Evolutionary conservation across 2,888 invertebrate species (phyloP).

Genomic region (Epirrita christyi): DNA sequence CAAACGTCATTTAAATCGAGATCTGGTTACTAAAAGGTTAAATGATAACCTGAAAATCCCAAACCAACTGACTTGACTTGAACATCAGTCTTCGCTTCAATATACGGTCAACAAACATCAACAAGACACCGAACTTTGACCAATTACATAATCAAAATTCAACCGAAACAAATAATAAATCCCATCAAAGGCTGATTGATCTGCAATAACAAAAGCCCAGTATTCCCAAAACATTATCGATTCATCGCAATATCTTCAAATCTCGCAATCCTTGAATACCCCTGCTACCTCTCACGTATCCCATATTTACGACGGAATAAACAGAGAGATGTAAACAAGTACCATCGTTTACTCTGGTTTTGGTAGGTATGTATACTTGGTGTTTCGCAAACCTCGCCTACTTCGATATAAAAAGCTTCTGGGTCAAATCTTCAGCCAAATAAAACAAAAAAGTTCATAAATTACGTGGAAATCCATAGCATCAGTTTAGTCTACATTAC

Average conservation of each 20-base stretch:
- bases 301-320: slow-evolving; percentile 45
- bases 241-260: slow-evolving; percentile 3
- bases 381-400: slow-evolving; percentile 50
- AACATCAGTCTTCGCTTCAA: too few relatives aligned
- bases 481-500: slow-evolving; percentile 11
- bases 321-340: slow-evolving; percentile 49
- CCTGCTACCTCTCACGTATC: slow-evolving; percentile 24
- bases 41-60: background rate
- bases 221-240: slow-evolving; percentile 4
- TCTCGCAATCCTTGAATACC: slow-evolving; percentile 12
- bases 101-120: background rate
- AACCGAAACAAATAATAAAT: too few relatives aligned
- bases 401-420: slow-evolving; percentile 42
- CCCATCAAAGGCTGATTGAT: background rate
- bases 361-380: slow-evolving; percentile 11
- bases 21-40: too few relatives aligned
- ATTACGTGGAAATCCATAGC: slow-evolving; percentile 9
- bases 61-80: too few relatives aligned
- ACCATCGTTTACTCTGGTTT: slow-evolving; percentile 47
- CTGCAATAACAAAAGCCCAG: background rate
- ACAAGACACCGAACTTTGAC: background rate
- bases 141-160: background rate
- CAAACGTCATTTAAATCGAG: too few relatives aligned
- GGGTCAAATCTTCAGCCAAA: slow-evolving; percentile 26
- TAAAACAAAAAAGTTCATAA: slow-evolving; percentile 27